A percentile compares a stretch with the other conserved stretches of the same genome.
Evolutionary conservation across 2,888 invertebrate genomes (phyloP).

Genomic region (Prenolepis imparis): DNA sequence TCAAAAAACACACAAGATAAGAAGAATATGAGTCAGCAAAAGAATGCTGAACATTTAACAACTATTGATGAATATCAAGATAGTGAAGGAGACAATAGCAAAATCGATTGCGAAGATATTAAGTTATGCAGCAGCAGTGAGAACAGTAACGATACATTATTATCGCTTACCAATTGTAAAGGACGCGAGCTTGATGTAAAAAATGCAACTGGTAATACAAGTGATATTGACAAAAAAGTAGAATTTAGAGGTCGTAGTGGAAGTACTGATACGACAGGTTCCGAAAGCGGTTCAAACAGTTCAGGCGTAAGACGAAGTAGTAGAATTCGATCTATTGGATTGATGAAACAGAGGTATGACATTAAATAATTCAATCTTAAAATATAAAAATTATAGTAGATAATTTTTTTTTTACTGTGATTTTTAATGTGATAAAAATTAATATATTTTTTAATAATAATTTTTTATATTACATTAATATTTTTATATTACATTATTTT

Average conservation of each 20-base stretch:
- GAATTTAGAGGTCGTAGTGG: constrained; percentile 84
- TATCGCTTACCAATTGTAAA: constrained; percentile 79
- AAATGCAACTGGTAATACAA: constrained; percentile 70
- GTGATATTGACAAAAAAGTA: constrained; percentile 81
- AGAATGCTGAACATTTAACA: constrained; percentile 59
- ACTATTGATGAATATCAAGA: constrained; percentile 79
- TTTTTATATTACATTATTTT: constrained; percentile 14
- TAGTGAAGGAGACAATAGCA: constrained; percentile 81
- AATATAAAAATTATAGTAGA: not conserved
- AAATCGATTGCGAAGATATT: constrained; percentile 81
- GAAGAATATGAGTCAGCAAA: constrained; percentile 59
- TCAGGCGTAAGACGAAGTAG: constrained; percentile 90
- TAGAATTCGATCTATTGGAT: constrained; percentile 92
- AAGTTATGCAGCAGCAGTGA: constrained; percentile 87
- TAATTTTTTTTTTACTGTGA: not conserved
- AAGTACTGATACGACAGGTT: constrained; percentile 84
- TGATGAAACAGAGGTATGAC: constrained; percentile 89
- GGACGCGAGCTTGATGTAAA: constrained; percentile 75
- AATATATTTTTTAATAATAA: not conserved
- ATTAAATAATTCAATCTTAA: constrained; percentile 17
- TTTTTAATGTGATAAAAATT: constrained; percentile 1
- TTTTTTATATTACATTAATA: constrained; percentile 12
- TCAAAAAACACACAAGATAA: constrained; percentile 66
- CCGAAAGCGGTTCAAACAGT: constrained; percentile 85
- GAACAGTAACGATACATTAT: constrained; percentile 88